Conservation (phyloP, 1,140 invertebrate species). For the Drosophila sturtevanti region DNA sequence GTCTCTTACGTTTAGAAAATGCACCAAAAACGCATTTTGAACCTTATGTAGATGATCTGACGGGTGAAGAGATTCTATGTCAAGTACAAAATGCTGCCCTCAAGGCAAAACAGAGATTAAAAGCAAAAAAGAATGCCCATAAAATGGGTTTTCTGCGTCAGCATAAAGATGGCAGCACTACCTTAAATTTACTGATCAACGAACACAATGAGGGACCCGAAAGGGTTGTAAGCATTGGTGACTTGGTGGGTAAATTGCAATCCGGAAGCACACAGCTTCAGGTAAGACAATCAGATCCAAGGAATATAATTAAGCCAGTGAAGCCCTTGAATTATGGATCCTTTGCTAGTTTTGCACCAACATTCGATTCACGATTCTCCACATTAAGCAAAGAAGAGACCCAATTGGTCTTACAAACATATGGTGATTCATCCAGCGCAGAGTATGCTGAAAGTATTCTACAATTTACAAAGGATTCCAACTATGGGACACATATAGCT, state of each 20-base stretch:
- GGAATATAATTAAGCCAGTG: constrained; percentile 94
- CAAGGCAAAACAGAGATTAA: constrained; percentile 70
- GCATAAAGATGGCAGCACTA: constrained; percentile 92
- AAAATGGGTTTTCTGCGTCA: constrained; percentile 92
- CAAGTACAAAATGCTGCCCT: constrained; percentile 83
- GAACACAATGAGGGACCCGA: constrained; percentile 90
- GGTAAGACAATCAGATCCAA: constrained; percentile 92
- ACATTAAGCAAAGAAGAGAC: constrained; percentile 97
- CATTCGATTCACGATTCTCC: constrained; percentile 97
- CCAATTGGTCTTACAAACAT: constrained; percentile 94
- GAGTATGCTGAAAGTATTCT: constrained; percentile 93
- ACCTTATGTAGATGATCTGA: constrained; percentile 90
- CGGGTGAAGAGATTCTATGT: constrained; percentile 90
- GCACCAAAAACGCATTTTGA: constrained; percentile 88
- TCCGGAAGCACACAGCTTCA: constrained; percentile 89
- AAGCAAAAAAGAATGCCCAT: constrained; percentile 83
- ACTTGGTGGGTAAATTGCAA: constrained; percentile 90
- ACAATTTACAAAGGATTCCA: constrained; percentile 92
- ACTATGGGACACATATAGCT: constrained; percentile 92
- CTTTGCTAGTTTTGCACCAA: constrained; percentile 97
- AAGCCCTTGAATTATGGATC: constrained; percentile 97
- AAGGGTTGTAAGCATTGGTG: constrained; percentile 91
- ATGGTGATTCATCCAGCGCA: constrained; percentile 93
- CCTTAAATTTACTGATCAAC: constrained; percentile 89
- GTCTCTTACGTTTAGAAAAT: constrained; percentile 80